Evolutionary conservation across 2,888 invertebrate genomes (phyloP).

Genomic region (Terebella lapidaria): DNA sequence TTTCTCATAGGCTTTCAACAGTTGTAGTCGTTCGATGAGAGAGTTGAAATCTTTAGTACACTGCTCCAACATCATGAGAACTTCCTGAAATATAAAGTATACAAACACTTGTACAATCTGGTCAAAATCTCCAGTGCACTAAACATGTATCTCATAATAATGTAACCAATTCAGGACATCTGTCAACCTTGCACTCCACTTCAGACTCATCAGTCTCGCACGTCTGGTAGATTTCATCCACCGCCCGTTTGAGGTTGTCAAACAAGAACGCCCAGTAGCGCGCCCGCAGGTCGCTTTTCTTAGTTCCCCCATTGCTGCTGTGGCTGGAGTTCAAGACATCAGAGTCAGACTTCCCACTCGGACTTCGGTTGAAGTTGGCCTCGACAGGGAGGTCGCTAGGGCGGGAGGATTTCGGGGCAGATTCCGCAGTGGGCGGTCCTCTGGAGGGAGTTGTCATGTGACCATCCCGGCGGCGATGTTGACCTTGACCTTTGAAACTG

Average conservation of each 20-base stretch:
- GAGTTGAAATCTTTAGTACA: constrained; percentile 91
- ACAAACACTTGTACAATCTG: no score
- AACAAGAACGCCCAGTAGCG: constrained; percentile 93
- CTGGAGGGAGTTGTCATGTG: background rate
- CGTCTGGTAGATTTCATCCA: constrained; percentile 91
- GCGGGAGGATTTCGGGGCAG: background rate
- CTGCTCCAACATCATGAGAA: constrained; percentile 87
- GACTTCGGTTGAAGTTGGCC: background rate
- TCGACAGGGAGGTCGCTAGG: background rate
- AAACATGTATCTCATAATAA: no score
- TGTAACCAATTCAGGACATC: no score
- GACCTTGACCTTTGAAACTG: background rate
- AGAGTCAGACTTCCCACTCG: background rate
- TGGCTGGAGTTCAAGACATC: background rate
- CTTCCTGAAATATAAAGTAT: constrained; percentile 65
- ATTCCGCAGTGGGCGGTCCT: background rate
- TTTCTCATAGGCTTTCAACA: constrained; percentile 90
- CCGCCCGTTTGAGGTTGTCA: constrained; percentile 86
- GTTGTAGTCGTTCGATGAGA: constrained; percentile 85
- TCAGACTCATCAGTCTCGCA: constrained; percentile 92
- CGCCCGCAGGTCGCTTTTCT: constrained; percentile 69
- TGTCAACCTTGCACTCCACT: constrained; percentile 76
- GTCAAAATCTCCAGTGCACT: no score
- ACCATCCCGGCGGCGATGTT: background rate
- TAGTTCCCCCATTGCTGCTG: constrained; percentile 18